Conservation (phyloP, 2,797 vertebrate species). For the Lagodon rhomboides region DNA sequence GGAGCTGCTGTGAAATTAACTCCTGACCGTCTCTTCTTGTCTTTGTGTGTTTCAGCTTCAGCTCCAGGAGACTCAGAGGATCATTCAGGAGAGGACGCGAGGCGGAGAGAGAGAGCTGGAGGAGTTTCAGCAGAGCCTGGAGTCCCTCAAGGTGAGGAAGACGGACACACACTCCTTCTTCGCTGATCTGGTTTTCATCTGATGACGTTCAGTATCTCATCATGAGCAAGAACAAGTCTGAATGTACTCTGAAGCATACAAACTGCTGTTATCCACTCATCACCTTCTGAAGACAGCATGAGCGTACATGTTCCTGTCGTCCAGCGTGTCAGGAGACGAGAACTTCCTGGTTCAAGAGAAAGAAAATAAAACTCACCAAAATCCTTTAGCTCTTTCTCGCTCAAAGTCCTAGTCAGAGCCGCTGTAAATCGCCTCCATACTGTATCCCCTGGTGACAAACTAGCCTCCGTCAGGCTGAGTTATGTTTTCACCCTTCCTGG, state of each 20-base stretch:
- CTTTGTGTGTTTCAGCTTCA: constrained; percentile 60
- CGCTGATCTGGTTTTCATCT: neutral
- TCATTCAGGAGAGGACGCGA: constrained; percentile 67
- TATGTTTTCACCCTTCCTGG: too few species aligned
- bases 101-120: constrained; percentile 69
- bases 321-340: too few species aligned
- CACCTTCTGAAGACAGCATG: neutral
- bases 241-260: neutral
- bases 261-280: neutral
- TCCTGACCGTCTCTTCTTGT: too few species aligned
- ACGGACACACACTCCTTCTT: constrained; percentile 30
- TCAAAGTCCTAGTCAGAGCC: too few species aligned
- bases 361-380: too few species aligned
- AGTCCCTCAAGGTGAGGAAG: constrained; percentile 75
- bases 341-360: too few species aligned
- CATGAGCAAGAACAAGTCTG: too few species aligned
- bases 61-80: constrained; percentile 75
- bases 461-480: too few species aligned
- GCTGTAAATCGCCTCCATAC: too few species aligned
- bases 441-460: too few species aligned
- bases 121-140: constrained; percentile 76
- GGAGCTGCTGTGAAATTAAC: too few species aligned
- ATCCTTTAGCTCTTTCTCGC: too few species aligned
- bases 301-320: neutral
- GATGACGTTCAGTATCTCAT: neutral